Base-by-base conservation (phyloP, 2,113 vertebrate species). In the Aptenodytes patagonicus region DNA sequence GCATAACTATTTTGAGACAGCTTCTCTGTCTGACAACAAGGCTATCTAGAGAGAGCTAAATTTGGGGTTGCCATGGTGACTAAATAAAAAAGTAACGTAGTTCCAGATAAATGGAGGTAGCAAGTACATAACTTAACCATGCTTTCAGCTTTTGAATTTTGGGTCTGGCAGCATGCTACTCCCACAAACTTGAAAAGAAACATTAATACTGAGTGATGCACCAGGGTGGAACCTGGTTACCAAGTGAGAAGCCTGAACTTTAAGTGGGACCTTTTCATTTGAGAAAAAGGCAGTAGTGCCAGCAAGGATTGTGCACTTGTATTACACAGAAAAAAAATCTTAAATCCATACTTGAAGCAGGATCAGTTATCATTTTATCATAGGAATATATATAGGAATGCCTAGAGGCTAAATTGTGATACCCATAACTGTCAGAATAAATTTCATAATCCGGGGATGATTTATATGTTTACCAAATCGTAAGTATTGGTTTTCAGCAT, bases 21-120 rank as follows among this genome's bases (percentile, higher is more conserved):
- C 61, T 96, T 93, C 52, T 90, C 87, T 93, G 94, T 95, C 95
- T 97, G 86, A 92, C 92, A 93, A 84, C 72, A 95, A 51, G 58
- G 25, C 87, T 96, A 76, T 94, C 81, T 95, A 85, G 91, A 93
- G 87, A 94, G 81, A 83, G 62, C 81, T 95, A 91, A 95, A 95
- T 95, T 91, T 88, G 91, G 54, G 34, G 79, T 96, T 97, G 70
- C 68, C 42, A 96, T 95, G 70, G 93, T 91, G 77, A 87, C 58
- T 68, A 68, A 90, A 92, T 73, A 83, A 90, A 90, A 80, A 90
- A 87, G 47, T 15, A 89, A 42, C 0, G 0, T 64, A 32, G 44
- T 79, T 91, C 36, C 36, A 72, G 62, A 89, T 93, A 72, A 94
- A 66, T 90, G 81, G 65, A 92, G 44, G 69, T 92, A 87, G 57